phyloP scores from a whole-genome alignment of 2,888 invertebrate species.

The Anarsia innoxiella region DNA sequence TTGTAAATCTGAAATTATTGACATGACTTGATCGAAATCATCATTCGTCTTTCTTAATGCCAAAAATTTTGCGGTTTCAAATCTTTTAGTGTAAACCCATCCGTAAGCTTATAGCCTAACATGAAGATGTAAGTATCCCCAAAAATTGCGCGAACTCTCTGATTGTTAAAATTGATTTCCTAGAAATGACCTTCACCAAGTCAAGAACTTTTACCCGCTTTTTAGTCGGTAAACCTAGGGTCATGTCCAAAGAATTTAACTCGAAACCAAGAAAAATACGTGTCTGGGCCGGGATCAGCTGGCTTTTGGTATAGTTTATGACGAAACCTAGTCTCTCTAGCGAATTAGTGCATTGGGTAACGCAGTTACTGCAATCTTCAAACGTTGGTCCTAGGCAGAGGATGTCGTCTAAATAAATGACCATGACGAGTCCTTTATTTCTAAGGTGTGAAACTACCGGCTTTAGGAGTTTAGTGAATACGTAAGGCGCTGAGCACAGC shows the following conservation, averaged over 20 bases:
- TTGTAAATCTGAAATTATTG: not conserved
- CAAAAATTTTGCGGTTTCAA: slow-evolving; percentile 6
- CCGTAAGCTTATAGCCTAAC: not conserved
- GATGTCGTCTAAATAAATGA: not conserved
- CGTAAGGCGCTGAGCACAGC: not conserved
- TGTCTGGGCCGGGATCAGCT: not conserved
- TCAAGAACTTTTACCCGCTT: not conserved
- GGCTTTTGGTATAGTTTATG: not conserved
- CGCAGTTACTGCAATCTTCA: not conserved
- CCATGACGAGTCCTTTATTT: not conserved
- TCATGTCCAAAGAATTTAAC: not conserved
- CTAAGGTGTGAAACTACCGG: not conserved
- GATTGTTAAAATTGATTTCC: not conserved
- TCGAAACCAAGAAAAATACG: not conserved
- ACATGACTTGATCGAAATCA: not conserved
- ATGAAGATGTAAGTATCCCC: not conserved
- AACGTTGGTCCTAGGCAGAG: not conserved
- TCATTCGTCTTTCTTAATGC: slow-evolving; percentile 1
- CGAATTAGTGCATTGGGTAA: not conserved
- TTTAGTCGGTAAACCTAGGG: not conserved
- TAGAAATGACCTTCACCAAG: not conserved
- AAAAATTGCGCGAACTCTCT: not conserved
- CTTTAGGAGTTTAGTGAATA: slow-evolving; percentile 3
- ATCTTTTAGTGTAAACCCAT: slow-evolving; percentile 6
- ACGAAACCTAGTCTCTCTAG: not conserved